Evolutionary conservation across 2,797 vertebrate genomes (phyloP), one percentile per base, ranked within the genome.

Genomic region (Falco berigora): DNA sequence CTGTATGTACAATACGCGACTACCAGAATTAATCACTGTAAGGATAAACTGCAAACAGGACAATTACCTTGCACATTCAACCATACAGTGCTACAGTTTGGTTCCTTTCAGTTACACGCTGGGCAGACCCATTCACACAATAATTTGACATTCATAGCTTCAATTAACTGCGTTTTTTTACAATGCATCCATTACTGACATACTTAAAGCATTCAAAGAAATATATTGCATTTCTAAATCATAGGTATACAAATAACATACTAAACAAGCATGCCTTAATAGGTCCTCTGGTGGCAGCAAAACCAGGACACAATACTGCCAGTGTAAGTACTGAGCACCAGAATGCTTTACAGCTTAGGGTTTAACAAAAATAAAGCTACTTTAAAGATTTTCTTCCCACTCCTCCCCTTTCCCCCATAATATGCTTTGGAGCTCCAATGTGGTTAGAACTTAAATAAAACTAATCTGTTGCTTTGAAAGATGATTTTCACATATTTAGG

Each of bases 341-440:
- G 63, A 77, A 94, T 8, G 62, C 46, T 69, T 64, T 67, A 68
- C 20, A 95, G 12, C 46, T 28, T 34, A 42, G 63, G 2, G 10
- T 36, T 82, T 71, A 78, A 86, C n/a, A 86, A 58, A 83, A 75
- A 72, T 22, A 63, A 79, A 87, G 22, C 58, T 92, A 86, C 47
- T 76, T 76, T 62, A 75, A 85, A 78, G 30, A 92, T 79, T 85
- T 88, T 90, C 84, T 90, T 84, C 95, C 97, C 95, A 96, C 88
- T 95, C 93, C 91, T 97, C 97, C 93, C 93, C 94, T 96, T 97
- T 96, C 97, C 94, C 97, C 96, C 97, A 75, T 92, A 97, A 97
- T 97, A 97, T 94, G 96, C 96, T 97, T 96, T 95, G 94, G 97
- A 97, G 97, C 97, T 97, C 97, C 97, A 97, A 92, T 97, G 92